These are phyloP conservation scores for Tupiocoris notatus DNA, from an alignment of 2,888 invertebrate genomes.

Conservation along the genomic window DNA sequence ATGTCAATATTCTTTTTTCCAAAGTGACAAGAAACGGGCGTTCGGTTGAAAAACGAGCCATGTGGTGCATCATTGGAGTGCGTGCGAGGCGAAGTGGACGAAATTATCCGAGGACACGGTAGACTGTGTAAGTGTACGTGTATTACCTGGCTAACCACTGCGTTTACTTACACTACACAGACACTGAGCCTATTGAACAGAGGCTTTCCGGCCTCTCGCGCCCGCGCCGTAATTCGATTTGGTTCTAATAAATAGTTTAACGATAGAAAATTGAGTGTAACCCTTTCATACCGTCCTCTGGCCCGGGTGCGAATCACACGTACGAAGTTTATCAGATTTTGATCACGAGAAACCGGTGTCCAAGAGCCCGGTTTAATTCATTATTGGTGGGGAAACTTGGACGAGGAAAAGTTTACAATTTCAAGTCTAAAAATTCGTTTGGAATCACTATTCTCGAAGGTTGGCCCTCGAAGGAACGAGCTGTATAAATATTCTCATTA, in stretches of 20 bases:
- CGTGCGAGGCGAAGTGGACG: not conserved
- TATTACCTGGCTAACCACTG: not conserved
- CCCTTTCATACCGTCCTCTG: not conserved
- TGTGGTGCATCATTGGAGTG: not conserved
- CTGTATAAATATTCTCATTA: too few relatives aligned
- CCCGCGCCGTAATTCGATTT: conserved; percentile 24
- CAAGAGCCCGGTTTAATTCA: too few relatives aligned
- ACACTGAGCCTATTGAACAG: not conserved
- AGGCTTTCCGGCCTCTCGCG: not conserved
- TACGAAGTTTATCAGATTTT: too few relatives aligned
- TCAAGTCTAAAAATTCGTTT: too few relatives aligned
- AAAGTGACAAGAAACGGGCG: not conserved
- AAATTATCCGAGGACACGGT: not conserved
- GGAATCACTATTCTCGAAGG: too few relatives aligned
- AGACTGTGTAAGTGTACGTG: not conserved
- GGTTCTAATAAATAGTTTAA: conserved; percentile 33
- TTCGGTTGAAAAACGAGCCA: not conserved
- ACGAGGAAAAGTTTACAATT: too few relatives aligned
- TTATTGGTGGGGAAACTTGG: too few relatives aligned
- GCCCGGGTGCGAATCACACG: not conserved
- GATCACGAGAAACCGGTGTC: too few relatives aligned
- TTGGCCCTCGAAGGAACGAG: too few relatives aligned
- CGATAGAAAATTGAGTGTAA: conserved; percentile 31
- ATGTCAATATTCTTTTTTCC: too few relatives aligned
- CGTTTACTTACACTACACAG: not conserved